Evolutionary conservation across 2,888 invertebrate species (phyloP).

Genomic region (Archips crataeganus): DNA sequence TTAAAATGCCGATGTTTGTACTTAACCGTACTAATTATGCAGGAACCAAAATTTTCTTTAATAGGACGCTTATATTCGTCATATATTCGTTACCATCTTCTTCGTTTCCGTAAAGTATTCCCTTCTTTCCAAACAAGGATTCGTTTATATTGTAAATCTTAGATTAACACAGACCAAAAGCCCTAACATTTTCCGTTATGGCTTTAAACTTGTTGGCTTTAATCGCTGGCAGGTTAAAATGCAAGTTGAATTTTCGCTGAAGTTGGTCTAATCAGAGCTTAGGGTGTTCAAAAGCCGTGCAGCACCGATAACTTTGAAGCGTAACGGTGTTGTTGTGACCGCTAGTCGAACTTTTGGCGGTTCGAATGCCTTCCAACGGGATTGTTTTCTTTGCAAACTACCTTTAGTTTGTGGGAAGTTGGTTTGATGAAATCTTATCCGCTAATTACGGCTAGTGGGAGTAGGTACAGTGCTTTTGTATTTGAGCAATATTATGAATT

Average conservation of each 20-base stretch:
- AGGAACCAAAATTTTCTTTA: no score
- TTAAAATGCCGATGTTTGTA: no score
- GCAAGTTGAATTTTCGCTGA: conserved; percentile 35
- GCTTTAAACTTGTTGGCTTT: conserved; percentile 34
- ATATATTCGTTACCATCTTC: no score
- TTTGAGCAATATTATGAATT: not conserved
- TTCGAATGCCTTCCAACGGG: conserved; percentile 20
- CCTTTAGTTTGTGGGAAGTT: conserved; percentile 8
- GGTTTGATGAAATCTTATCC: conserved; percentile 2
- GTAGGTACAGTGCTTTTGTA: not conserved
- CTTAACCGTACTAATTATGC: no score
- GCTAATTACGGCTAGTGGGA: conserved; percentile 1
- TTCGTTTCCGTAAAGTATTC: not conserved
- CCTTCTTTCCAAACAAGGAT: not conserved
- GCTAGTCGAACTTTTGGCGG: conserved; percentile 28
- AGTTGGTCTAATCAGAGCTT: conserved; percentile 40
- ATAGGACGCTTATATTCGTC: no score
- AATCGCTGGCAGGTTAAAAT: conserved; percentile 39
- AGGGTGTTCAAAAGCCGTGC: conserved; percentile 30
- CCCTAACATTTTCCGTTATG: conserved; percentile 29
- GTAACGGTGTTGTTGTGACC: conserved; percentile 37
- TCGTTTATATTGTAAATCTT: conserved; percentile 20
- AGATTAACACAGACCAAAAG: conserved; percentile 24
- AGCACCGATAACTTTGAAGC: conserved; percentile 24
- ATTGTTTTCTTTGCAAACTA: conserved; percentile 32